Evolutionary conservation across 2,113 vertebrate genomes (phyloP).

Genomic region (Camelus bactrianus): DNA sequence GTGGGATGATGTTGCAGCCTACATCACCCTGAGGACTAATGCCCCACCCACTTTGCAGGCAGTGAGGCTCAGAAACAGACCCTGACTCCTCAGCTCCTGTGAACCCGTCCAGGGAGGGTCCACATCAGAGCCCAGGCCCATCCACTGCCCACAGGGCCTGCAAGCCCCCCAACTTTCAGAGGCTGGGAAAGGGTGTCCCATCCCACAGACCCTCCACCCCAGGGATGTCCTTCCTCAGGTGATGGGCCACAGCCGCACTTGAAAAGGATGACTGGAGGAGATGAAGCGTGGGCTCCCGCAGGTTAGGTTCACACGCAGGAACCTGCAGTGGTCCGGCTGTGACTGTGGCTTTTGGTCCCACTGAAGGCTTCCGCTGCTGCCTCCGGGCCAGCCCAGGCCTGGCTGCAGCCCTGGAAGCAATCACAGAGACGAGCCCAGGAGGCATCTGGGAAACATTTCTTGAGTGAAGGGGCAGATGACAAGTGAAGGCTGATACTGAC

Average conservation of each 20-base stretch:
- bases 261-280: not conserved
- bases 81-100: accelerated
- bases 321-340: accelerated
- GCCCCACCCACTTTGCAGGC: not conserved
- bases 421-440: not conserved
- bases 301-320: not conserved
- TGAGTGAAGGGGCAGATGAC: not conserved
- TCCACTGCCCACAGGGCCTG: not conserved
- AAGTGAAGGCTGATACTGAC: not conserved
- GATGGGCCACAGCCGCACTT: not conserved
- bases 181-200: not conserved
- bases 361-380: not conserved
- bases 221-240: not conserved
- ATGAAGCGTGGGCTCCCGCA: accelerated
- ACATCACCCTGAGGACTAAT: not conserved
- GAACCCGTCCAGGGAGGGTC: not conserved
- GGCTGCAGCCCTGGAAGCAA: not conserved
- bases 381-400: not conserved
- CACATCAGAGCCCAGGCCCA: accelerated
- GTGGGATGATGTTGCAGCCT: too few species aligned
- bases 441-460: not conserved
- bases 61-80: not conserved
- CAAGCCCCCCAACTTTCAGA: accelerated
- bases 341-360: accelerated
- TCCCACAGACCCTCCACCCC: not conserved